Percentiles rank a stretch among this genome's conserved stretches.
Conservation (phyloP, 2,888 invertebrate species). For the Cephus spinipes region DNA sequence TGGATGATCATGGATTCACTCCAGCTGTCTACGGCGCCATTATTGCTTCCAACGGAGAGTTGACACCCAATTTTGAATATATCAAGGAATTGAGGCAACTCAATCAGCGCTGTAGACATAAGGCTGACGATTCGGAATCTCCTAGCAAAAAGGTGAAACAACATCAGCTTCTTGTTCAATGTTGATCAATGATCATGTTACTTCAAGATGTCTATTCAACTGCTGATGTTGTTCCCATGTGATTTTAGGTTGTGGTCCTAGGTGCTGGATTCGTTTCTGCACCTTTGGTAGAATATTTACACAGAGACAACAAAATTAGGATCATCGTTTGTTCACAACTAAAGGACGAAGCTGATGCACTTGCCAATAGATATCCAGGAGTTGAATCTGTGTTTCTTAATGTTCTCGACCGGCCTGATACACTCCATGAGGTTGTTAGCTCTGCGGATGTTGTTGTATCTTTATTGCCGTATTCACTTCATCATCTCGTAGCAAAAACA, state of each 20-base stretch:
- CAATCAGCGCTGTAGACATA: conserved; percentile 76
- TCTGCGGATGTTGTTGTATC: conserved; percentile 85
- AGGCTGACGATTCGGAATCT: conserved; percentile 73
- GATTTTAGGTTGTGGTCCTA: conserved; percentile 80
- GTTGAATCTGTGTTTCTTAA: conserved; percentile 86
- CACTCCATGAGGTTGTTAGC: conserved; percentile 78
- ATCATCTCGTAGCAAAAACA: conserved; percentile 85
- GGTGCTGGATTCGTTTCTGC: conserved; percentile 96
- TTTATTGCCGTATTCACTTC: conserved; percentile 90
- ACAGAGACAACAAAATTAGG: conserved; percentile 83
- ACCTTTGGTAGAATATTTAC: conserved; percentile 94
- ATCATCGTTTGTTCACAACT: conserved; percentile 88
- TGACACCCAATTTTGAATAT: conserved; percentile 95
- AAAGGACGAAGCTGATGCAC: conserved; percentile 88
- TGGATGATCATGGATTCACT: conserved; percentile 82
- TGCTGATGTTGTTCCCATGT: conserved; percentile 94
- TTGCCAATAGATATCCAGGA: conserved; percentile 82
- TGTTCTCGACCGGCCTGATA: conserved; percentile 79
- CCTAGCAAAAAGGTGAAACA: conserved; percentile 71
- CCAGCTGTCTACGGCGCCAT: conserved; percentile 85
- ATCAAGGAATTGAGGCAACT: conserved; percentile 88
- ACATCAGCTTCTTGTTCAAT: background rate
- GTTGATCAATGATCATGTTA: background rate
- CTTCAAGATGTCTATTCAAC: conserved; percentile 86
- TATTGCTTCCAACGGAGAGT: conserved; percentile 93